These are phyloP conservation scores for Zeus faber DNA, from an alignment of 2,113 vertebrate species.

Conservation along the genomic window DNA sequence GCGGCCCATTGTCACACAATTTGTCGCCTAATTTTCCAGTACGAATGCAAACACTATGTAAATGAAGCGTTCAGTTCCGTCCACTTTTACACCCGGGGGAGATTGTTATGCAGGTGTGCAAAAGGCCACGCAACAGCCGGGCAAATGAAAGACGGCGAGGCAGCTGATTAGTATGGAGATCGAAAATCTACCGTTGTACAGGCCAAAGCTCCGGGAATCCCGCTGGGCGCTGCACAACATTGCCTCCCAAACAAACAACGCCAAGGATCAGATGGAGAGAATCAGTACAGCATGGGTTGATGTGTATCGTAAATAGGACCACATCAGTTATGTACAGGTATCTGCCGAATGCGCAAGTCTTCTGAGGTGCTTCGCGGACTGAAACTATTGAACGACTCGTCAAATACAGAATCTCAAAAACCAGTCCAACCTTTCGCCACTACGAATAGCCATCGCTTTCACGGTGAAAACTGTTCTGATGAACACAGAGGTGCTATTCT, in stretches of 20 bases:
- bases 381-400: too few species aligned
- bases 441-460: too few species aligned
- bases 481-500: too few species aligned
- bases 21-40: constrained; percentile 48
- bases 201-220: constrained; percentile 44
- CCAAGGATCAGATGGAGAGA: constrained; percentile 3
- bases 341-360: neutral
- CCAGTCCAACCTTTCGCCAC: too few species aligned
- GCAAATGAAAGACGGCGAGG: constrained; percentile 31
- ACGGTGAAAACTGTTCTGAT: too few species aligned
- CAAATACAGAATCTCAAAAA: too few species aligned
- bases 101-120: constrained; percentile 30
- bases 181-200: constrained; percentile 20
- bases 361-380: neutral
- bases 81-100: constrained; percentile 54
- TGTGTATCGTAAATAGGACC: constrained; percentile 11
- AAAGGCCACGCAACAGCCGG: constrained; percentile 39
- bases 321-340: constrained; percentile 17
- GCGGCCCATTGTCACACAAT: constrained; percentile 32
- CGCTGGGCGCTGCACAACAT: constrained; percentile 22
- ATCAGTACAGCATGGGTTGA: constrained; percentile 9
- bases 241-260: constrained; percentile 32
- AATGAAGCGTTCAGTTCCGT: constrained; percentile 40
- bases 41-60: constrained; percentile 42
- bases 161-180: constrained; percentile 56